Evolutionary conservation across 2,113 vertebrate genomes (phyloP), one percentile per base, ranked within the genome.

Genomic region (Macaca mulatta): DNA sequence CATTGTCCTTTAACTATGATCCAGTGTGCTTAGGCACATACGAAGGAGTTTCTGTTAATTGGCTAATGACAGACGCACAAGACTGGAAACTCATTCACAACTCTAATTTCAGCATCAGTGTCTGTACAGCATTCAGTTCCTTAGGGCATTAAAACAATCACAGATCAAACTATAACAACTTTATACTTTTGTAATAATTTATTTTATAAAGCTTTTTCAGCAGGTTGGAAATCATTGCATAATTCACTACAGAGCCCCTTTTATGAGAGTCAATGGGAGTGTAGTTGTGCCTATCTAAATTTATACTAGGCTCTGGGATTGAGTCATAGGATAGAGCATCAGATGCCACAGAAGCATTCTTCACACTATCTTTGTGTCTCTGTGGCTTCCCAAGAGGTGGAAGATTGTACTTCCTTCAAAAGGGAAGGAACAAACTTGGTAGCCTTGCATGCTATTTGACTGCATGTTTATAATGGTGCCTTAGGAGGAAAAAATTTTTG

Each of bases 1-100:
- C 35, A 70, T 23, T 84, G 61, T 92, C 72, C 50, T 96, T 96
- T 84, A 89, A 85, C 77, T 91, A 84, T 94, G 79, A 93, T 81
- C 90, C 86, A 89, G 45, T 81, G n/a, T 78, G 38, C 32, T 67
- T 52, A 80, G 82, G 70, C 40, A 93, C 38, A 80, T 38, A 77
- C 78, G 61, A 89, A 88, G 30, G 40, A 72, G 67, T 55, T 90
- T 92, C 90, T 77, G 4, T 89, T 94, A 94, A 95, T 61, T 93
- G 77, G 23, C 40, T 83, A 90, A 84, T 82, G 40, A 95, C 61
- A 38, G 40, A 80, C 35, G 52, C 25, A 84, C 7, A 40, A 70
- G 89, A 96, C 74, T 96, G 86, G 45, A 92, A 88, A 50, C 57
- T 74, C 80, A 93, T 69, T 90, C 30, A 52, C n/a, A 43, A 67